Evolutionary conservation across 2,797 vertebrate genomes (phyloP).

Genomic region (Lithobates sylvaticus): DNA sequence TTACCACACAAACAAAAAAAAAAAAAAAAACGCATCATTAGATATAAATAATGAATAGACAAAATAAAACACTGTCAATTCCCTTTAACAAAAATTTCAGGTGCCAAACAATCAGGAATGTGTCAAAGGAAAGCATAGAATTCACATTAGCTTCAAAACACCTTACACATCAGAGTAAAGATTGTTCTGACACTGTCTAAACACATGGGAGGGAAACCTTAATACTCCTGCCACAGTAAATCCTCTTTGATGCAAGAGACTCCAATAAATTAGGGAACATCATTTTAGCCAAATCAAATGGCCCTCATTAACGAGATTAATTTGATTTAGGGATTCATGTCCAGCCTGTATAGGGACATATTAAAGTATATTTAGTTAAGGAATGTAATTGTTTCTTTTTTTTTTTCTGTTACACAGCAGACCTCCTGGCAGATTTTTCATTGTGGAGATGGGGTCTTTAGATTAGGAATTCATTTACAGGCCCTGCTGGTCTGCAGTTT

Average conservation of each 20-base stretch:
- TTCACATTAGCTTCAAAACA: background rate
- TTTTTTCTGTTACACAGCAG: slow-evolving; percentile 55
- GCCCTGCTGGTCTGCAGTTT: slow-evolving; percentile 68
- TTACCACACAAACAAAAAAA: no score
- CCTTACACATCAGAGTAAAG: background rate
- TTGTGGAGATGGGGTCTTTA: slow-evolving; percentile 45
- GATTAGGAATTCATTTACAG: slow-evolving; percentile 75
- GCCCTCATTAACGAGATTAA: slow-evolving; percentile 67
- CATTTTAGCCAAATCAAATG: slow-evolving; percentile 65
- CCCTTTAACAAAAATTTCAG: no score
- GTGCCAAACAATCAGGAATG: no score
- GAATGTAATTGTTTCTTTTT: slow-evolving; percentile 64
- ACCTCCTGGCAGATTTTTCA: slow-evolving; percentile 64
- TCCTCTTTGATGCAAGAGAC: slow-evolving; percentile 27
- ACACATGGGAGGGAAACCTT: background rate
- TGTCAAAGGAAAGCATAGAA: background rate
- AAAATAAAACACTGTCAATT: no score
- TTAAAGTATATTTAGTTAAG: slow-evolving; percentile 60
- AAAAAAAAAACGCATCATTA: no score
- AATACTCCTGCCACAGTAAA: slow-evolving; percentile 12
- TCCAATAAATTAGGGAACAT: slow-evolving; percentile 60
- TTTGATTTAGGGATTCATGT: slow-evolving; percentile 67
- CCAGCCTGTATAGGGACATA: slow-evolving; percentile 57
- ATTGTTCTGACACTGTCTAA: background rate
- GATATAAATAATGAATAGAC: no score